Evolutionary conservation across 2,888 invertebrate genomes (phyloP), one percentile per base, ranked within the genome.

Genomic region (Gymnosoma rotundatum): DNA sequence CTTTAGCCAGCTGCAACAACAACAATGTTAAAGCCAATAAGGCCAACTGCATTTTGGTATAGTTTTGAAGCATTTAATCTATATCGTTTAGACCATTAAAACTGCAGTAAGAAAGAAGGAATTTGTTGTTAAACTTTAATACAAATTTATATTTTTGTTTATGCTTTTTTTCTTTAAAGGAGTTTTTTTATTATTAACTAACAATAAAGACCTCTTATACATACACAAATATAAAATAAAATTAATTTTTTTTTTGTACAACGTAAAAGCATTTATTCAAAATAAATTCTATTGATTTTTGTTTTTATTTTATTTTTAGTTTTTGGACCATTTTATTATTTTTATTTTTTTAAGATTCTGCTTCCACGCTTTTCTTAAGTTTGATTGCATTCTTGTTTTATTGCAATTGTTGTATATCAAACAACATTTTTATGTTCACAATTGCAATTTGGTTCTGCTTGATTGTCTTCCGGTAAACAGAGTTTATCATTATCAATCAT

Each of bases 391-490:
- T 67, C 1, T 50, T 67, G 66, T 52, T 69, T 52, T 38, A 50
- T 42, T 80, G 61, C 80, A 63, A 54, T 75, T 69, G 61, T 63
- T 74, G 54, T 54, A 56, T 16, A 63, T 54, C 18, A 69, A 63
- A 32, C 58, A 60, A 74, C 56, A 69, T 69, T 67, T 69, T 74
- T 36, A 72, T 78, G 21, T 48, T 72, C 63, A 38, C 16, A 25
- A 66, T 54, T 63, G 69, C 32, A 63, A 67, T 9, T 74, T 67
- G 32, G n/a, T 74, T 50, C 36, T 66, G 52, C 69, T 75, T 81
- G 80, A 82, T 76, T 82, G 82, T 78, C 78, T 82, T 82, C 82
- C 82, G 76, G 50, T 72, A 14, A 60, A 72, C 48, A 75, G 45
- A 50, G 48, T 64, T 66, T 66, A 25, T 81, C 75, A 74, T 67